phyloP scores from a whole-genome alignment of 1,140 invertebrate genomes.

The Marisa cornuarietis region DNA sequence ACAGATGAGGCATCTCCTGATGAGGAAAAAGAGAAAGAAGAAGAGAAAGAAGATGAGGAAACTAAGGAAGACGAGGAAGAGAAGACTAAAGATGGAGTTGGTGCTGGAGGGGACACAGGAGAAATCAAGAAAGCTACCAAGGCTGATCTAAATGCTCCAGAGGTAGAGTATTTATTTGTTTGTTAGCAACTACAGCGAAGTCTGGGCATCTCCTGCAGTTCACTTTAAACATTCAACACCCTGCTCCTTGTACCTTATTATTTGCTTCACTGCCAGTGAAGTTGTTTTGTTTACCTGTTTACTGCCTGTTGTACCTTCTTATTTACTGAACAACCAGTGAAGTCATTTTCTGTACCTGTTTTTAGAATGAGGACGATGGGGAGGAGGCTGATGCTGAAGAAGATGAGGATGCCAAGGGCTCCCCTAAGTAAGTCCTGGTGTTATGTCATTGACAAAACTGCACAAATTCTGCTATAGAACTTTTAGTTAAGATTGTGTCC shows the following conservation, averaged over 20 bases:
- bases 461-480: no score
- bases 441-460: no score
- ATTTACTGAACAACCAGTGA: not conserved
- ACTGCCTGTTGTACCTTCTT: not conserved
- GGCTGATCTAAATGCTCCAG: slow-evolving; percentile 19
- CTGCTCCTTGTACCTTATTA: not conserved
- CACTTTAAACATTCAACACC: not conserved
- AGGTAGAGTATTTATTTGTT: not conserved
- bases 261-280: not conserved
- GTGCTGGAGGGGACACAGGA: slow-evolving; percentile 25
- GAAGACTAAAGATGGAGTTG: slow-evolving; percentile 29
- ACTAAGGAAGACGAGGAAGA: slow-evolving; percentile 24
- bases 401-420: slow-evolving; percentile 25
- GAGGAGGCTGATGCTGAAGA: slow-evolving; percentile 30
- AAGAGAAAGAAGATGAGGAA: slow-evolving; percentile 41
- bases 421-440: slow-evolving; percentile 18
- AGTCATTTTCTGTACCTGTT: no score
- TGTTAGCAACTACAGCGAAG: no score
- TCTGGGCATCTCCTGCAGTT: not conserved
- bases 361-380: slow-evolving; percentile 22
- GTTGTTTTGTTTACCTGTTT: no score
- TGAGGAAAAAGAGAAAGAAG: slow-evolving; percentile 61
- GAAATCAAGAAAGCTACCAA: slow-evolving; percentile 15
- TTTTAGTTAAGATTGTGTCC: no score
- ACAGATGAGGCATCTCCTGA: slow-evolving; percentile 71